phyloP scores from a whole-genome alignment of 2,113 vertebrate genomes.

The Rissa tridactyla region DNA sequence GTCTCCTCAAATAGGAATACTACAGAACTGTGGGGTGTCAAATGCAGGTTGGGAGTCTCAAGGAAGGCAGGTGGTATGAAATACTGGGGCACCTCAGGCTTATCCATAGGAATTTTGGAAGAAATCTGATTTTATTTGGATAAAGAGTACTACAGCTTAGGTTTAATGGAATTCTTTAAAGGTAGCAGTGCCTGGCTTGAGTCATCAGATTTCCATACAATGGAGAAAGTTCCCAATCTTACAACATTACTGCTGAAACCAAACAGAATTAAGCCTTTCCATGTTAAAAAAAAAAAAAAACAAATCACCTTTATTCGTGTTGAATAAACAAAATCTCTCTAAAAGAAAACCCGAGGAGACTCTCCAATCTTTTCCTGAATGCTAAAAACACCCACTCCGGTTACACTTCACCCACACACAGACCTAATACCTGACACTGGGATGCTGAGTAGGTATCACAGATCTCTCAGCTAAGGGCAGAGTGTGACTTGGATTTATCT shows the following conservation, averaged over 20 bases:
- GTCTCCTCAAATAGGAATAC: not conserved
- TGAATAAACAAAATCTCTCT: not conserved
- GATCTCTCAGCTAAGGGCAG: not conserved
- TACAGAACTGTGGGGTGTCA: not conserved
- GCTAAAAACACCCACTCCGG: not conserved
- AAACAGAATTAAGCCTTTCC: not conserved
- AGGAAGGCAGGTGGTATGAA: not conserved
- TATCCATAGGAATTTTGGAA: not conserved
- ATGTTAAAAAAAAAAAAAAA: not conserved
- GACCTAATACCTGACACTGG: not conserved
- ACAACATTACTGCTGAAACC: not conserved
- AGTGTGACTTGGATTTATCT: not conserved
- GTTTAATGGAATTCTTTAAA: not conserved
- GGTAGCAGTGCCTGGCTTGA: not conserved
- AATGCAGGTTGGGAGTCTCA: not conserved
- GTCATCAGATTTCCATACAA: not conserved
- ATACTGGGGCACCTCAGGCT: not conserved
- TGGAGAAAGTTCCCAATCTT: not conserved
- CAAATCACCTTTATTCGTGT: not conserved
- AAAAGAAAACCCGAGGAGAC: not conserved
- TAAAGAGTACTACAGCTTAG: not conserved
- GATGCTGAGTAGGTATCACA: slow-evolving; percentile 21
- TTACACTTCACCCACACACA: slow-evolving; percentile 37
- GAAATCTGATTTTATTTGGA: not conserved
- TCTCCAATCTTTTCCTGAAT: not conserved